Evolutionary conservation across 2,888 invertebrate species (phyloP), one percentile per base, ranked within the genome.

Genomic region (Myopa testacea): DNA sequence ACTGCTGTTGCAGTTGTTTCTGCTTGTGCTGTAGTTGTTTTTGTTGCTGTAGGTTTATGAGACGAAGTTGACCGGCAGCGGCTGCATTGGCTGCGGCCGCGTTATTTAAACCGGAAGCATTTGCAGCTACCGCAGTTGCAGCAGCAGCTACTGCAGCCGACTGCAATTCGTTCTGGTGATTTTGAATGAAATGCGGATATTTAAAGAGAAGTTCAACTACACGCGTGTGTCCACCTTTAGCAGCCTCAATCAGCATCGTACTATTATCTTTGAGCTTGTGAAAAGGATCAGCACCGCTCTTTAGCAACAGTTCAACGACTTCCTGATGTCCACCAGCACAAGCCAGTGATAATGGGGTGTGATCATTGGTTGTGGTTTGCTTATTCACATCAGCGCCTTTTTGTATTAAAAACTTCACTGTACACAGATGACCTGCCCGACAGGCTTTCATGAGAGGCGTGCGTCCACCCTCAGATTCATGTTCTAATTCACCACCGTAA

Each of bases 381-480:
- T 94, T 92, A 86, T 96, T 95, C n/a, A 96, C 94, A 88, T 95
- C 93, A 34, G 95, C 96, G 81, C 93, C 93, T 89, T 97, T 96
- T 77, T 94, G 93, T 82, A 98, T 94, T 80, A 99, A 93, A 91
- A 97, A 98, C 91, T 98, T 96, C 83, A 98, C 98, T 81, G 98
- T 98, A 90, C 97, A 97, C 76, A 96, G 91, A 90, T 99, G 98
- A 0, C 99, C 99, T 19, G 98, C 97, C 82, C 98, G 93, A 83
- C 98, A 97, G 40, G 99, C 98, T 91, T 98, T 99, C 99, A 99
- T 99, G 86, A 99, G 91, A 70, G 99, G 98, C 81, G 99, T 99
- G 84, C 98, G 93, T 6, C 98, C 98, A 80, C 97, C 98, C 90
- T 99, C 98, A 68, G 96, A 96, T 91, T 98, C 97, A 90, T 98